Evolutionary conservation across 2,113 vertebrate species (phyloP).

Genomic region (Sphyrna mokarran): DNA sequence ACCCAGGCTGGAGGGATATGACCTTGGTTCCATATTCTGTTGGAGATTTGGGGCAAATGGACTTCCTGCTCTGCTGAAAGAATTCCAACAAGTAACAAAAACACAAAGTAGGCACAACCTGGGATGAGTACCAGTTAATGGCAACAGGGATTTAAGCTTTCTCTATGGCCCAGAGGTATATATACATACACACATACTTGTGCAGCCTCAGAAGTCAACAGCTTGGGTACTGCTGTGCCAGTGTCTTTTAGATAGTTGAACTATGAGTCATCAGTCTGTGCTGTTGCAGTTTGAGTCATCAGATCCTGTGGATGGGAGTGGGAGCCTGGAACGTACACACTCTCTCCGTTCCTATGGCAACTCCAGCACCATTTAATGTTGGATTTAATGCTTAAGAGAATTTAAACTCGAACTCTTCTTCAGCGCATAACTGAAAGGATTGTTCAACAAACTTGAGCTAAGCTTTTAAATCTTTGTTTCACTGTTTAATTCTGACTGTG

Average conservation of each 20-base stretch:
- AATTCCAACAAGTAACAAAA: not conserved
- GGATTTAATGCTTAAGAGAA: not conserved
- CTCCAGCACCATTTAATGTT: not conserved
- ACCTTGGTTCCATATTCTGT: no score
- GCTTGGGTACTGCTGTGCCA: not conserved
- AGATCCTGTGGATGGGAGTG: not conserved
- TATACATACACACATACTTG: not conserved
- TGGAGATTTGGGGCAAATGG: no score
- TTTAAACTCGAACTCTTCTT: constrained; percentile 13
- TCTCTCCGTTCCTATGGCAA: constrained; percentile 5
- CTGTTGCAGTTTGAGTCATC: not conserved
- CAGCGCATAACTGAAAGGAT: not conserved
- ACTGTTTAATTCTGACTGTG: no score
- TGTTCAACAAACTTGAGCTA: no score
- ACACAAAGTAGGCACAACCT: not conserved
- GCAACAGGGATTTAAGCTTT: not conserved
- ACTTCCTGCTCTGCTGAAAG: no score
- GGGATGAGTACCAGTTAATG: not conserved
- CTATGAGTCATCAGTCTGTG: not conserved
- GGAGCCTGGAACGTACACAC: not conserved
- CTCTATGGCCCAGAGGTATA: not conserved
- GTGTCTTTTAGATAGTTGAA: not conserved
- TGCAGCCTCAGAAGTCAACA: not conserved
- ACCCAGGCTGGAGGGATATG: no score
- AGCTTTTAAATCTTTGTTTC: no score